Conservation (phyloP, 2,797 vertebrate species). For the Leptatherina wallacei region DNA sequence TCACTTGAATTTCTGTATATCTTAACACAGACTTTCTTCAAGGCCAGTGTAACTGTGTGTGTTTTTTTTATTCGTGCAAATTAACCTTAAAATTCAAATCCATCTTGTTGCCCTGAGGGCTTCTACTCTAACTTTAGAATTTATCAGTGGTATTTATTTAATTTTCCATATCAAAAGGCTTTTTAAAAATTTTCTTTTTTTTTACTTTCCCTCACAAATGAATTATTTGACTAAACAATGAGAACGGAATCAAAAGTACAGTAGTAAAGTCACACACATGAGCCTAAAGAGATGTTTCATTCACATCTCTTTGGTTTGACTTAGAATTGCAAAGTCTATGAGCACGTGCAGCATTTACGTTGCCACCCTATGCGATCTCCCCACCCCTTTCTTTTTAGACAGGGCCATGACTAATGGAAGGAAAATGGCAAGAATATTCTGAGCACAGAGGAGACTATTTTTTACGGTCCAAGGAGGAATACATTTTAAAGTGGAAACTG, state of each 20-base stretch:
- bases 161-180: slow-evolving; percentile 60
- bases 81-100: slow-evolving; percentile 67
- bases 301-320: slow-evolving; percentile 21
- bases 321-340: slow-evolving; percentile 36
- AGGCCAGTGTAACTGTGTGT: slow-evolving; percentile 49
- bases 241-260: slow-evolving; percentile 22
- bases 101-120: slow-evolving; percentile 48
- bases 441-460: slow-evolving; percentile 53
- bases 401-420: slow-evolving; percentile 60
- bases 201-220: slow-evolving; percentile 37
- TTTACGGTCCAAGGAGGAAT: slow-evolving; percentile 66
- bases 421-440: slow-evolving; percentile 65
- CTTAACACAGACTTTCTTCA: slow-evolving; percentile 43
- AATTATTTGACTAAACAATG: slow-evolving; percentile 57
- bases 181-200: slow-evolving; percentile 3
- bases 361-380: slow-evolving; percentile 32
- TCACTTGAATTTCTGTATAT: slow-evolving; percentile 40
- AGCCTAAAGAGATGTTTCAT: slow-evolving; percentile 3
- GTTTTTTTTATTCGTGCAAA: slow-evolving; percentile 62
- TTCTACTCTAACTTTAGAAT: slow-evolving; percentile 62
- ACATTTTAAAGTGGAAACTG: slow-evolving; percentile 63
- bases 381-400: slow-evolving; percentile 45
- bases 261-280: slow-evolving; percentile 7
- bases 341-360: slow-evolving; percentile 48
- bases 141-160: slow-evolving; percentile 68